A percentile compares a stretch with the other conserved stretches of the same genome.
Conservation (phyloP, 35 echinoderm and acorn worm genomes). For the Apostichopus californicus region DNA sequence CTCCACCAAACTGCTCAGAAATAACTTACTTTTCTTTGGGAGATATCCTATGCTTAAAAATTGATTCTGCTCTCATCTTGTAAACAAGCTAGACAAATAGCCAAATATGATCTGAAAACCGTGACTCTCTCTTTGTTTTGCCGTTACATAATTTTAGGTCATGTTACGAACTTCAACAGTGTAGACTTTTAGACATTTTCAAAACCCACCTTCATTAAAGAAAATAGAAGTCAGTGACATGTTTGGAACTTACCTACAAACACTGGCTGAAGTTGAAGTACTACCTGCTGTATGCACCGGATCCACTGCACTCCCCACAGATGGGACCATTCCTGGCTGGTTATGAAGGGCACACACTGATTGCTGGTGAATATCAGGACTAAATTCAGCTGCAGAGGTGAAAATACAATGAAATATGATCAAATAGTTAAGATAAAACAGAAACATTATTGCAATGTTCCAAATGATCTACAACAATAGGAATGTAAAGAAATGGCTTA, state of each 20-base stretch:
- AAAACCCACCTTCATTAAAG: too few relatives aligned
- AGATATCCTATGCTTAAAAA: too few relatives aligned
- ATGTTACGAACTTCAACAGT: too few relatives aligned
- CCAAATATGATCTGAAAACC: too few relatives aligned
- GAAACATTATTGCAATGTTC: neutral
- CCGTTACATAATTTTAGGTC: too few relatives aligned
- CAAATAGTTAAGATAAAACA: too few relatives aligned
- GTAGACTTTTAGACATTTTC: too few relatives aligned
- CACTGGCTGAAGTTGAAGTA: conserved; percentile 91
- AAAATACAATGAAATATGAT: neutral
- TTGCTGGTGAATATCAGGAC: conserved; percentile 40
- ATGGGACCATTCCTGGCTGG: conserved; percentile 61
- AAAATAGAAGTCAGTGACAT: neutral
- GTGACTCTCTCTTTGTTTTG: too few relatives aligned
- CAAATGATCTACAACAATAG: neutral
- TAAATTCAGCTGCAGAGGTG: conserved; percentile 7
- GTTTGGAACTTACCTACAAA: conserved; percentile 79
- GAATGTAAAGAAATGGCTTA: neutral
- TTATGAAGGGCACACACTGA: conserved; percentile 66
- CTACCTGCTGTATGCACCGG: conserved; percentile 81
- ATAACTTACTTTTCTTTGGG: too few relatives aligned
- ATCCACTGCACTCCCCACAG: conserved; percentile 67
- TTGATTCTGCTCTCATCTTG: too few relatives aligned
- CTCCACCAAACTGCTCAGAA: too few relatives aligned
- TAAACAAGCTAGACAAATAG: too few relatives aligned